Evolutionary conservation across 2,113 vertebrate species (phyloP).

Genomic region (Terrapene triunguis): DNA sequence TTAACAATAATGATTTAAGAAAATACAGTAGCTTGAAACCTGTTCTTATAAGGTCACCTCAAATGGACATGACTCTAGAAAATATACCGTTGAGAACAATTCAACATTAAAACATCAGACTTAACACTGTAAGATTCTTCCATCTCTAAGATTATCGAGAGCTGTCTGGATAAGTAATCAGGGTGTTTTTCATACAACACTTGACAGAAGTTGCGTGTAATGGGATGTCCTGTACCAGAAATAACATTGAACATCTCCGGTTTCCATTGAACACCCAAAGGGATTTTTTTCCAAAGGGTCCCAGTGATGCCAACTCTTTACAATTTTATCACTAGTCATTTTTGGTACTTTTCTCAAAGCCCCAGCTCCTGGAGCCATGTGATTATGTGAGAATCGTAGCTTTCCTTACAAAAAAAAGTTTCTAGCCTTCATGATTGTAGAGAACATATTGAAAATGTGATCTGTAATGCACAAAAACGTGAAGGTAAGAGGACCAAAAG

Average conservation of each 20-base stretch:
- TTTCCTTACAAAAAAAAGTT: background rate
- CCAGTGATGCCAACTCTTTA: background rate
- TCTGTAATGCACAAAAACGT: background rate
- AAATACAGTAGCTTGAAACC: background rate
- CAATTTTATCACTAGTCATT: background rate
- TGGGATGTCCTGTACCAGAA: background rate
- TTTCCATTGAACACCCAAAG: background rate
- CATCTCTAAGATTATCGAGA: background rate
- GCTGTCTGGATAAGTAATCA: background rate
- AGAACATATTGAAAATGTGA: background rate
- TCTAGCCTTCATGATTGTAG: background rate
- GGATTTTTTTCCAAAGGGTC: background rate
- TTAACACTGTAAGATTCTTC: background rate
- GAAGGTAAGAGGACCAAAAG: background rate
- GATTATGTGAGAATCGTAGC: background rate
- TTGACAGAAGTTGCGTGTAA: background rate
- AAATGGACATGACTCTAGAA: background rate
- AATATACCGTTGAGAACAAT: background rate
- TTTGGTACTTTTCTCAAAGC: background rate
- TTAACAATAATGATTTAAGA: background rate
- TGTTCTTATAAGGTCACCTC: background rate
- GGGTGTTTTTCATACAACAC: conserved; percentile 15
- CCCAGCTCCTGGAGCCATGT: background rate
- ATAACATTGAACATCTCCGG: background rate
- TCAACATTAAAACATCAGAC: conserved; percentile 1